Conservation (phyloP, 2,888 invertebrate genomes). For the Tipula confusa region DNA sequence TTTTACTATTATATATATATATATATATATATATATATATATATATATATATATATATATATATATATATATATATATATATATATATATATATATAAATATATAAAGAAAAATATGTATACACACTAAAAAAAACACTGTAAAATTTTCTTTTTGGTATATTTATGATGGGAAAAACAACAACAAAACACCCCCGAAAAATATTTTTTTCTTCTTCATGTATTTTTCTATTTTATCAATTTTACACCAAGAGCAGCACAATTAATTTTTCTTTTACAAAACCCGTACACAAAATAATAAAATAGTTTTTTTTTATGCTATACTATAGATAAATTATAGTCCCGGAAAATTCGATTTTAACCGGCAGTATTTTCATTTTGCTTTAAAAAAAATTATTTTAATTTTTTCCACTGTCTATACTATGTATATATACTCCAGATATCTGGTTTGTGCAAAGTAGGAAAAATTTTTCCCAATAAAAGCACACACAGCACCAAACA, state of each 20-base stretch:
- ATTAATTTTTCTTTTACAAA: not conserved
- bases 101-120: no score
- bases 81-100: no score
- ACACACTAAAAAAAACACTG: not conserved
- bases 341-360: conserved; percentile 25
- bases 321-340: conserved; percentile 9
- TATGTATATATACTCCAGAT: not conserved
- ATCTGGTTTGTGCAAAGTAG: not conserved
- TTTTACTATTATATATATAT: not conserved
- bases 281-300: not conserved
- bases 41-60: no score
- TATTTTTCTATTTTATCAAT: not conserved
- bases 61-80: no score
- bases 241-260: not conserved
- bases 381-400: not conserved
- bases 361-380: conserved; percentile 9
- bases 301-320: not conserved
- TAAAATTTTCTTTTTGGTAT: not conserved
- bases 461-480: not conserved
- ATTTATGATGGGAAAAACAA: conserved; percentile 5
- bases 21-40: no score
- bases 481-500: not conserved
- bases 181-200: not conserved
- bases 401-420: not conserved
- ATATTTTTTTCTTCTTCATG: conserved; percentile 12